phyloP scores from a whole-genome alignment of 2,797 vertebrate species.

The Ispidina lecontei region DNA sequence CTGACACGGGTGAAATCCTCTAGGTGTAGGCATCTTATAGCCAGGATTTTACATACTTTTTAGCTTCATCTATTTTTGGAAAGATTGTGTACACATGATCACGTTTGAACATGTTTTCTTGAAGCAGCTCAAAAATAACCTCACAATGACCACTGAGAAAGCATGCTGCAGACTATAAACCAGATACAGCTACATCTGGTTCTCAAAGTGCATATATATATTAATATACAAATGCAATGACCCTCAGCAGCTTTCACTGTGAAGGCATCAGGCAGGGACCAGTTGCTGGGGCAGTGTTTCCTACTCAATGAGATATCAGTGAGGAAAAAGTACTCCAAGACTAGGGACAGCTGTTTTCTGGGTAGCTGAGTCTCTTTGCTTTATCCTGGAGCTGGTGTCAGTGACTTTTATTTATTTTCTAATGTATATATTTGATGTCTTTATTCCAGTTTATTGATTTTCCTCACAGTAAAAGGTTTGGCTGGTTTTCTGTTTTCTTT shows the following conservation, averaged over 20 bases:
- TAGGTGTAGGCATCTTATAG: neutral
- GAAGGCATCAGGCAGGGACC: neutral
- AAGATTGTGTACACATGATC: too few species aligned
- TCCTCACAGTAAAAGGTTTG: neutral
- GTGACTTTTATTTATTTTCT: neutral
- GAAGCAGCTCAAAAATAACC: neutral
- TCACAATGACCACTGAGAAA: neutral
- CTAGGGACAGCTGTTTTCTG: neutral
- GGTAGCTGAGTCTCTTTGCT: neutral
- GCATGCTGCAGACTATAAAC: neutral
- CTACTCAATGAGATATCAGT: neutral
- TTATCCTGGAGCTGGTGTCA: neutral
- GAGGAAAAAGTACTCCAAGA: neutral
- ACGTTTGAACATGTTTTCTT: neutral
- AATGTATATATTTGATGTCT: neutral
- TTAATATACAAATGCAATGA: neutral
- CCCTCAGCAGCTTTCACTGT: neutral
- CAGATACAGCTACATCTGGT: neutral
- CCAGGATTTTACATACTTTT: neutral
- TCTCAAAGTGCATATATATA: neutral
- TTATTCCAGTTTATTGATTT: neutral
- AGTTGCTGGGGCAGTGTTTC: neutral
- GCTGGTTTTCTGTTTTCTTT: neutral
- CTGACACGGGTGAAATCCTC: neutral
- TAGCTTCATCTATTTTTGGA: neutral